Conservation (phyloP, 1,140 invertebrate species). For the Dolichoris vasculosae region DNA sequence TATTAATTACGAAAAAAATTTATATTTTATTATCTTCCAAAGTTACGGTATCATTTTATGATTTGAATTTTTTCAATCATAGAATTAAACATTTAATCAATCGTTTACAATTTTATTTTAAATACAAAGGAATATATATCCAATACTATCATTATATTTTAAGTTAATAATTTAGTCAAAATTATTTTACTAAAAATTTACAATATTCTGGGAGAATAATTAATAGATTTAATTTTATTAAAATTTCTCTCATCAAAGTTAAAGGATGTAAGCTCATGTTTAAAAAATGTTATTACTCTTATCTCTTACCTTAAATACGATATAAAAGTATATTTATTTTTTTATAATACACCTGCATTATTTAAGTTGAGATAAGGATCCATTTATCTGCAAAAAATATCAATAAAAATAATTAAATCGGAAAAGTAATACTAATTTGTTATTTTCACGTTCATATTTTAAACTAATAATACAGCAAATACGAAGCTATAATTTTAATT, state of each 20-base stretch:
- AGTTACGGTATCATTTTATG: no score
- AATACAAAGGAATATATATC: not conserved
- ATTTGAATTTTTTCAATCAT: no score
- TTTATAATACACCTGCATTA: not conserved
- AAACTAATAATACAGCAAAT: no score
- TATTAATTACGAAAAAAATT: no score
- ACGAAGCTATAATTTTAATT: no score
- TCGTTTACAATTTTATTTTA: not conserved
- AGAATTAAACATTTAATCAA: no score
- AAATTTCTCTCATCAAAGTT: not conserved
- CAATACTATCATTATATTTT: not conserved
- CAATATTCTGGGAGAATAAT: not conserved
- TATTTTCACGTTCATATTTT: no score
- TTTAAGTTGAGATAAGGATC: not conserved
- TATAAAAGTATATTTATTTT: not conserved
- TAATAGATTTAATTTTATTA: not conserved
- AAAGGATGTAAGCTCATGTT: not conserved
- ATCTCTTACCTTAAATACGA: not conserved
- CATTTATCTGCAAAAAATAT: not conserved
- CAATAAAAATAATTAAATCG: no score
- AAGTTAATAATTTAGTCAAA: not conserved
- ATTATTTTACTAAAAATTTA: not conserved
- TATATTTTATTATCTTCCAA: no score
- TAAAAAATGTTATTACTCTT: conserved; percentile 18
- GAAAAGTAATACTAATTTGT: no score